phyloP scores from a whole-genome alignment of 2,113 vertebrate genomes.

The Herpailurus yagouaroundi region DNA sequence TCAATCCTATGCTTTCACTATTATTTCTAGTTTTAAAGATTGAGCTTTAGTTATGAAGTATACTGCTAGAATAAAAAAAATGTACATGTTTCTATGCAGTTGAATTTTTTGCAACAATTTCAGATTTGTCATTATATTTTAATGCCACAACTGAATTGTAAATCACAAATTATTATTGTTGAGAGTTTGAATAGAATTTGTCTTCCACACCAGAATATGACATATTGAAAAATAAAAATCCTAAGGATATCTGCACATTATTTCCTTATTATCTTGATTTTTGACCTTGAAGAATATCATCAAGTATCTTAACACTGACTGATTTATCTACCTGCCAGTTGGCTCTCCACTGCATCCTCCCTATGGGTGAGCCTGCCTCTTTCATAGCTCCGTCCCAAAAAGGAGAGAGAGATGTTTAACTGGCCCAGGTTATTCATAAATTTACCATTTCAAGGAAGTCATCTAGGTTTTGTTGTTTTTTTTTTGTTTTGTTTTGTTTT shows the following conservation, averaged over 20 bases:
- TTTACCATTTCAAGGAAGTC: background rate
- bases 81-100: background rate
- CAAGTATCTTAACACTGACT: background rate
- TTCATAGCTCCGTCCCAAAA: background rate
- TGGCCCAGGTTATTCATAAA: background rate
- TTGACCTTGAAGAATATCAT: background rate
- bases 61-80: background rate
- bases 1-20: background rate
- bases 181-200: background rate
- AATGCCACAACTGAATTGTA: background rate
- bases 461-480: background rate
- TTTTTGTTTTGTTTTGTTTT: no score
- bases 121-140: background rate
- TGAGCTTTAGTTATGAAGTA: background rate
- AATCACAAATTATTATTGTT: background rate
- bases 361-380: fast-evolving
- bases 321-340: background rate
- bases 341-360: background rate
- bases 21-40: background rate
- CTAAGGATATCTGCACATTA: background rate
- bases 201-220: background rate
- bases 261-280: background rate
- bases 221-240: constrained; percentile 33
- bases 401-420: background rate
- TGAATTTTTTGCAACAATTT: background rate